Evolutionary conservation across 2,888 invertebrate genomes (phyloP), one percentile per base, ranked within the genome.

Genomic region (Aphrophora alni): DNA sequence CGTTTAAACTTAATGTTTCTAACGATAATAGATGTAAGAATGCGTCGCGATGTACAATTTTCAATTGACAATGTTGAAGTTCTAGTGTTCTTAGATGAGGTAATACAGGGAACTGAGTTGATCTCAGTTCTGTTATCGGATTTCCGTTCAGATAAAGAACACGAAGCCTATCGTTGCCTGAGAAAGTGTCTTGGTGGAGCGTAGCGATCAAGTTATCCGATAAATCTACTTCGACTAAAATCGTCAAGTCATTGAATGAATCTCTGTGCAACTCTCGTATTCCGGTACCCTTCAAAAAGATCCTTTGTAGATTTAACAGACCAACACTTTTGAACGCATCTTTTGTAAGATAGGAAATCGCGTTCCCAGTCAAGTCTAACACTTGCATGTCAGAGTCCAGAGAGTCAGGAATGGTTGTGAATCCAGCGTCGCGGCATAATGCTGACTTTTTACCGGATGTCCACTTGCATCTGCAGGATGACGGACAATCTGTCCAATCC

Each of bases 391-490:
- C 95, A 86, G 89, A 92, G 86, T 93, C 92, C 79, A 95, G 88
- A 0, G 91, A 91, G 17, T 90, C 90, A 68, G 97, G 97, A 77
- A 97, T 92, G 83, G 93, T 91, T 85, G 94, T 94, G 85, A 97
- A 92, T 85, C 95, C 94, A 84, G 95, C 93, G 86, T 95, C 93
- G 83, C 93, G 93, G 89, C 97, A 97, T 82, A 95, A 91, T 80
- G 96, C 97, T 70, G 95, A 95, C 88, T 95, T 96, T 89, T 97
- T 97, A 83, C 97, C 97, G 82, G 94, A 95, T 70, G 95, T 94
- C 97, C 97, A 97, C 90, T 96, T 97, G 91, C 97, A 97, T 86
- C 93, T 93, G 88, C 97, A 97, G 86, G 94, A 93, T 84, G 93
- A 91, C 86, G 96, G 95, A 89, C 96, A 97, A 89, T 95, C 95